Evolutionary conservation across 1,140 invertebrate genomes (phyloP), one percentile per base, ranked within the genome.

Genomic region (Mercenaria mercenaria): DNA sequence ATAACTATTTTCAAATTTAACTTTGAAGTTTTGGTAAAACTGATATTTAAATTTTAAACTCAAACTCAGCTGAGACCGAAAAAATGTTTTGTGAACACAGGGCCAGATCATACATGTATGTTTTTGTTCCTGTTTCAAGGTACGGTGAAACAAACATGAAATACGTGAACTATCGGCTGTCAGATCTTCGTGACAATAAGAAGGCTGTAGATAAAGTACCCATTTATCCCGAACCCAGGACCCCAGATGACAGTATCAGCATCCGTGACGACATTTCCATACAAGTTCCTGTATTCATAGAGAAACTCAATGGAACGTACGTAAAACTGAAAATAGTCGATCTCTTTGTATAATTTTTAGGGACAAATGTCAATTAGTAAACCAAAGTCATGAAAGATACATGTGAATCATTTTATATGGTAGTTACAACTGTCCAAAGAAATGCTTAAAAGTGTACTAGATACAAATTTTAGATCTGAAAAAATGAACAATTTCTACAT

Each of bases 101-200:
- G n/a, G n/a, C n/a, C n/a, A n/a, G n/a, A n/a, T n/a, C n/a, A n/a
- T n/a, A n/a, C n/a, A n/a, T n/a, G n/a, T n/a, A n/a, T n/a, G n/a
- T n/a, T n/a, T n/a, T n/a, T n/a, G n/a, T n/a, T n/a, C n/a, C n/a
- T n/a, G n/a, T 47, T 47, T 47, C 47, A 32, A 87, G 85, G 67
- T 92, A 92, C 84, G 91, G 91, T 23, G 91, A 90, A 34, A 91
- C 86, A 13, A 85, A 87, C 69, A 15, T 91, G 20, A 72, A 89
- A 13, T 91, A 89, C 74, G 61, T 88, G 0, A 92, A 85, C 47
- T 92, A 91, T 50, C 82, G 52, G 11, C 83, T 92, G 41, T 67
- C 81, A 1, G 91, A 92, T 50, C 77, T 92, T 15, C 47, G 87
- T 34, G 87, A 77, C 0, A 41, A 52, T 32, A 85, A 69, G 29